A percentile compares a stretch with the other conserved stretches of the same genome.
Conservation (phyloP, 2,888 invertebrate species). For the Drosophila gaucha region DNA sequence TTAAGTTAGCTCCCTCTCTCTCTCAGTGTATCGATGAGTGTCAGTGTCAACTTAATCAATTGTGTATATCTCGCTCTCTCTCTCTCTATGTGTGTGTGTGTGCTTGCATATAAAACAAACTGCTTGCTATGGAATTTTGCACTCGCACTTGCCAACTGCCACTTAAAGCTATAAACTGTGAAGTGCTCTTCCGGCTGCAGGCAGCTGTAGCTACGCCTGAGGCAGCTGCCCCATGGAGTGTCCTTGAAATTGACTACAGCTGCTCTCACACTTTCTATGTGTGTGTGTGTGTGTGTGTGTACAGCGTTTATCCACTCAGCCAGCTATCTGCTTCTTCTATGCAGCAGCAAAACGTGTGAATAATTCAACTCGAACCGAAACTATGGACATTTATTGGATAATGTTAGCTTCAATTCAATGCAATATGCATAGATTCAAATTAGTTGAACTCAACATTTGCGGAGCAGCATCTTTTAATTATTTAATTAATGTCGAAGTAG, state of each 20-base stretch:
- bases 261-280: neutral
- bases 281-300: constrained; percentile 9
- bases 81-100: constrained; percentile 1
- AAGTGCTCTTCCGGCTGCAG: constrained; percentile 67
- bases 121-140: constrained; percentile 73
- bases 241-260: constrained; percentile 72
- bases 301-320: constrained; percentile 35
- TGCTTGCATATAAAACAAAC: constrained; percentile 70
- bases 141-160: constrained; percentile 76
- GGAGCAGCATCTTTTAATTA: constrained; percentile 36
- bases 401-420: constrained; percentile 22
- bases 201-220: constrained; percentile 39
- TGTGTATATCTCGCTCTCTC: too few relatives aligned
- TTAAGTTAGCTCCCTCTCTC: constrained; percentile 19
- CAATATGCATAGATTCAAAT: constrained; percentile 39
- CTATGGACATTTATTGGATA: constrained; percentile 36
- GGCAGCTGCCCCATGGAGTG: constrained; percentile 75
- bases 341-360: constrained; percentile 43
- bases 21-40: constrained; percentile 18
- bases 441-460: constrained; percentile 12
- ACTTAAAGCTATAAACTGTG: constrained; percentile 78
- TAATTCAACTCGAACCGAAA: constrained; percentile 41
- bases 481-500: constrained; percentile 32
- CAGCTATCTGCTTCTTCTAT: constrained; percentile 16
- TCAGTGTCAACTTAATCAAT: constrained; percentile 57